Percentiles rank a stretch among this genome's conserved stretches.
Evolutionary conservation across 2,888 invertebrate genomes (phyloP).

Genomic region (Lycocerus yunnanus): DNA sequence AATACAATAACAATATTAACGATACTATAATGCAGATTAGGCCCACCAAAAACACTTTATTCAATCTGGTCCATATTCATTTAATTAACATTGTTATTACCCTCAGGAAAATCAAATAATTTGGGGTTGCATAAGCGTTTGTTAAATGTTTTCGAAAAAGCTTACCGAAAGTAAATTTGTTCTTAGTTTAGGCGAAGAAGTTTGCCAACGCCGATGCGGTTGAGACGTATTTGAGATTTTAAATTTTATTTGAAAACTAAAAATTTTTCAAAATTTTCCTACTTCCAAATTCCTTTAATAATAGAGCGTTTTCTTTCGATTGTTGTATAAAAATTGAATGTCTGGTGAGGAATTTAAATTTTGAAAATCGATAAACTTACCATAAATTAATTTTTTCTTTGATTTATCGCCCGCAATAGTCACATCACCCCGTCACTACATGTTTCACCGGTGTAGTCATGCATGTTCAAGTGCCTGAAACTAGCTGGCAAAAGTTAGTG

Average conservation of each 20-base stretch:
- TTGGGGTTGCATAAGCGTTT: background rate
- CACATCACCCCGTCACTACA: conserved; percentile 38
- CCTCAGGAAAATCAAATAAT: background rate
- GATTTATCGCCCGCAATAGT: conserved; percentile 24
- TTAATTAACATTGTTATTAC: background rate
- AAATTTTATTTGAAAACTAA: background rate
- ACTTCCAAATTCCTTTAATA: background rate
- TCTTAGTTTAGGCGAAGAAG: background rate
- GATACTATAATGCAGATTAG: background rate
- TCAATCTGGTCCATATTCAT: background rate
- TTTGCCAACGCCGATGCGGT: background rate
- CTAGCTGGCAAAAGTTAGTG: conserved; percentile 15
- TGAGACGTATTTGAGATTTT: background rate
- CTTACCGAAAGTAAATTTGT: background rate
- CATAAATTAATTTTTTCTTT: conserved; percentile 24
- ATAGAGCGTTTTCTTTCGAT: background rate
- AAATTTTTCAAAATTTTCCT: background rate
- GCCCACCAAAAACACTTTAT: background rate
- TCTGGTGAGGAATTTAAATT: background rate
- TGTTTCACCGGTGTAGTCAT: conserved; percentile 38
- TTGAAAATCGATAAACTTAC: conserved; percentile 22
- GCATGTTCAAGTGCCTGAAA: conserved; percentile 39
- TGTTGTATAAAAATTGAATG: background rate
- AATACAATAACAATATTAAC: background rate
- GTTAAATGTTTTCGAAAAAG: background rate